Percentiles rank a stretch among this genome's conserved stretches.
Evolutionary conservation across 2,888 invertebrate genomes (phyloP).

Genomic region (Pegoplata infirma): DNA sequence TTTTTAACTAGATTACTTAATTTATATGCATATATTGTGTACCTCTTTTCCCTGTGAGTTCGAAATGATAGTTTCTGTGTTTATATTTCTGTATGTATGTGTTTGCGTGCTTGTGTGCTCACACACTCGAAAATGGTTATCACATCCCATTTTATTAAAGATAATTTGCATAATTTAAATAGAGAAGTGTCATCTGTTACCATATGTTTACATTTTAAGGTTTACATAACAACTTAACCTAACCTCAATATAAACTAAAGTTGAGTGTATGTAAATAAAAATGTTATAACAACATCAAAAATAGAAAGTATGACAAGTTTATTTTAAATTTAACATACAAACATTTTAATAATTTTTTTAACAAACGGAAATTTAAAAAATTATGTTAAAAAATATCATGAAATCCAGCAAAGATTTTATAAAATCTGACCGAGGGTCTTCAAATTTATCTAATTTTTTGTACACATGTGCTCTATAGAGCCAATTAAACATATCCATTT

Average conservation of each 20-base stretch:
- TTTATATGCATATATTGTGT: neutral
- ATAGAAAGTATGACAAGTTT: neutral
- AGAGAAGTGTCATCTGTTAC: constrained; percentile 6
- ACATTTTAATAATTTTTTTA: too few species aligned
- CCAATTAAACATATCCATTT: too few species aligned
- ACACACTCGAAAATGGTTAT: constrained; percentile 19
- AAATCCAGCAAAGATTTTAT: too few species aligned
- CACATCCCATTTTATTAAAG: constrained; percentile 20
- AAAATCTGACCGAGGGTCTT: too few species aligned
- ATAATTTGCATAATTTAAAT: constrained; percentile 47
- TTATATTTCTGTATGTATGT: neutral
- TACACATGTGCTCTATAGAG: too few species aligned
- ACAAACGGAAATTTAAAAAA: too few species aligned
- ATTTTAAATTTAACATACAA: too few species aligned
- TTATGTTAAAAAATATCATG: too few species aligned
- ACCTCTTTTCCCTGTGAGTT: too few species aligned
- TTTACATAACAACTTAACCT: constrained; percentile 46
- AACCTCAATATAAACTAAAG: constrained; percentile 43
- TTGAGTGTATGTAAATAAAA: constrained; percentile 37
- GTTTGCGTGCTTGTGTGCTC: neutral
- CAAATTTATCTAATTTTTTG: too few species aligned
- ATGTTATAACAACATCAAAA: neutral
- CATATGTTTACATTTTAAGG: constrained; percentile 30
- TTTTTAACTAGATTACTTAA: neutral
- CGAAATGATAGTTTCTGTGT: neutral